Percentiles rank a stretch among this genome's conserved stretches.
Conservation (phyloP, 2,888 invertebrate species). For the Athrips mouffetella region DNA sequence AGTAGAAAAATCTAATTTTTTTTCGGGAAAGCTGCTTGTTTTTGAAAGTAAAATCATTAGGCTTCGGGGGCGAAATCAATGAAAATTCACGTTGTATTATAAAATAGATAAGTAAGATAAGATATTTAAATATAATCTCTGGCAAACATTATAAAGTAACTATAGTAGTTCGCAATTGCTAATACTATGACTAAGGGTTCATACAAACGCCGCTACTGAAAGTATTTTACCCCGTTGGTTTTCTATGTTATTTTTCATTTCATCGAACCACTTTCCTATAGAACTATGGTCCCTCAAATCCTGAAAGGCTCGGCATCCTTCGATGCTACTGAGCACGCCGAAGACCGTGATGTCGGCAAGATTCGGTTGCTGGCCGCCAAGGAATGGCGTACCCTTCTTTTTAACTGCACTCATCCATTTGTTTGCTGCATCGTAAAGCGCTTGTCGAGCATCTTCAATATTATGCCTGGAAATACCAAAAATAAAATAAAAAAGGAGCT, state of each 20-base stretch:
- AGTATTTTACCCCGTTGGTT: constrained; percentile 22
- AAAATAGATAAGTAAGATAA: too few relatives aligned
- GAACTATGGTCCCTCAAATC: constrained; percentile 87
- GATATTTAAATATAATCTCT: too few relatives aligned
- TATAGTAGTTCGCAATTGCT: too few relatives aligned
- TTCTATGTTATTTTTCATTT: constrained; percentile 82
- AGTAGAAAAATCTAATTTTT: too few relatives aligned
- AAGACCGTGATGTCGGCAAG: constrained; percentile 95
- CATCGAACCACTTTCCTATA: constrained; percentile 87
- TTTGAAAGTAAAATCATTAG: too few relatives aligned
- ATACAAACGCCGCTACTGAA: neutral
- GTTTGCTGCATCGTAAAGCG: constrained; percentile 93
- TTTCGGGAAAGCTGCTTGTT: too few relatives aligned
- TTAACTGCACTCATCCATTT: constrained; percentile 86
- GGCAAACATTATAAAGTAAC: too few relatives aligned
- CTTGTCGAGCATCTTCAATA: constrained; percentile 92
- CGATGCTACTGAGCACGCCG: constrained; percentile 94
- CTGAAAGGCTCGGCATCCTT: constrained; percentile 93
- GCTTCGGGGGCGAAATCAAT: too few relatives aligned
- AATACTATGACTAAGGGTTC: too few relatives aligned
- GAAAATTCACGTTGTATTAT: too few relatives aligned
- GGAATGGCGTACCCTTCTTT: constrained; percentile 83
- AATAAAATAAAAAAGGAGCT: too few relatives aligned
- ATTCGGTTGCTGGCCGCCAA: constrained; percentile 93
- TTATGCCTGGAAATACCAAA: constrained; percentile 78